Evolutionary conservation across 2,888 invertebrate species (phyloP), one percentile per base, ranked within the genome.

Genomic region (Euspilapteryx auroguttella): DNA sequence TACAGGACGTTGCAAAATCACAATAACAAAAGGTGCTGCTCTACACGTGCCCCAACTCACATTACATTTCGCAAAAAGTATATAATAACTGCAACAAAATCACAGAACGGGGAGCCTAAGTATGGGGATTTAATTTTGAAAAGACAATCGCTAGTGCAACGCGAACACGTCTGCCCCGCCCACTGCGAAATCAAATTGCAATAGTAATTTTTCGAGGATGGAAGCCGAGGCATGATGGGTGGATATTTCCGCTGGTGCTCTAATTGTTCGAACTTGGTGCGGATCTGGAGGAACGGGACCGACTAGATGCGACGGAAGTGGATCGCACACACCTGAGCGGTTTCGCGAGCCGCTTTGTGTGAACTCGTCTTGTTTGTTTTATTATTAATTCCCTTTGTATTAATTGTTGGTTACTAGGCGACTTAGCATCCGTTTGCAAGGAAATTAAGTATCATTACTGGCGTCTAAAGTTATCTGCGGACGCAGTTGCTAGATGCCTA

Each of bases 141-240:
- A 66, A 71, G 68, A 73, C 71, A 69, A 69, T 59, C n/a, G n/a
- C 40, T 38, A 45, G 33, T 49, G 49, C 47, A 56, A 58, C 45
- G 42, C 48, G 55, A 63, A 62, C 65, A 59, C 57, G 64, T 59
- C 40, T 44, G 30, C 31, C 32, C 46, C 58, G 61, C 65, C 66
- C 56, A 54, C 49, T 25, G 5, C 44, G 41, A 54, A 58, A 56
- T 55, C 49, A 58, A 54, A 64, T 58, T 55, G 68, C 65, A 64
- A 68, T 64, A 64, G 58, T 59, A 58, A 61, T 64, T 68, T 68
- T 58, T 62, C n/a, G 61, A 61, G 64, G 64, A 64, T 61, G 49
- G 47, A 63, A 50, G 36, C 47, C n/a, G n/a, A n/a, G n/a, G n/a
- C 45, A 51, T 56, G 54, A 65, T 66, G 62, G 65, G 65, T 55